Evolutionary conservation across 2,113 vertebrate genomes (phyloP), one percentile per base, ranked within the genome.

Genomic region (Myotis brandtii): DNA sequence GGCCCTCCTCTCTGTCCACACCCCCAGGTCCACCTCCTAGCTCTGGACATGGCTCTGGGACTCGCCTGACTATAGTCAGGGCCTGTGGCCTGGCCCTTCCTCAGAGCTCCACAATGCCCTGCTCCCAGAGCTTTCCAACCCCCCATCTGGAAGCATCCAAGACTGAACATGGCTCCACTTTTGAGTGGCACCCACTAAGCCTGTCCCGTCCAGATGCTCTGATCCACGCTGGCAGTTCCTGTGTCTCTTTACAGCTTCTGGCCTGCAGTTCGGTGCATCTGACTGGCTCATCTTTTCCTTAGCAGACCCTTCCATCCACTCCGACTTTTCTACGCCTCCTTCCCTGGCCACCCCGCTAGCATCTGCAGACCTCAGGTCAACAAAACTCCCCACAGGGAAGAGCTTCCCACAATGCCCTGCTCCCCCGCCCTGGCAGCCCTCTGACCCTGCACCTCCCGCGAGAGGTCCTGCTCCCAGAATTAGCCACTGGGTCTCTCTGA

Each of bases 401-500:
- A 43, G 16, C 32, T 84, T 59, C 76, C 40, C 30, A 62, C 72
- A 34, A 7, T 21, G 43, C 40, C 32, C 73, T 27, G 34, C 54
- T 82, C 25, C 37, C 34, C 3, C 0, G 21, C 10, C 40, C 46
- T 13, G 13, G 40, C 5, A 12, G 6, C 18, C 70, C 34, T 70
- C 20, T 20, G 43, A 52, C 20, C 6, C 48, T 9, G 16, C 1
- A 40, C 32, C 18, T n/a, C 46, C 21, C 8, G 6, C 20, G 27
- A 25, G 27, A 25, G 59, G 11, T 40, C 70, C 30, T 14, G 23
- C 10, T 54, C 9, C 14, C 32, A 30, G 14, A 54, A 76, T 37
- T 20, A 86, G 30, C 52, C 14, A 27, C 17, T 32, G 0, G 0
- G 18, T 46, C 12, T 64, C 40, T 50, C 16, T 8, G 4, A n/a